Conservation (phyloP, 2,888 invertebrate genomes). For the Andrena trimmerana region DNA sequence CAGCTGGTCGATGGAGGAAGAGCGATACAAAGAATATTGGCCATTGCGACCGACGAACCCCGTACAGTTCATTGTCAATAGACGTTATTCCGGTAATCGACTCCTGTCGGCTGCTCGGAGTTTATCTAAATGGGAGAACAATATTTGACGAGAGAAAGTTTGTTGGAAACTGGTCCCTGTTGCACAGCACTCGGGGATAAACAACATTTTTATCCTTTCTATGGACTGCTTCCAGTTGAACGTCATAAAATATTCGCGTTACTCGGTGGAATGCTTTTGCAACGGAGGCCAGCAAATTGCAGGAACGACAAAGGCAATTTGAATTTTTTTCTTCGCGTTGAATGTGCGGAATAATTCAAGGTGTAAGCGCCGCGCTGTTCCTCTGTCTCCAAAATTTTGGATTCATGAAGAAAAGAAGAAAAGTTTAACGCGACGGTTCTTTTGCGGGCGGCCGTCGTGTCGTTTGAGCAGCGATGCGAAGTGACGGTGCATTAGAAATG, state of each 20-base stretch:
- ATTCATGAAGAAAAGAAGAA: not conserved
- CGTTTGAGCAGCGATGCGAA: conserved; percentile 27
- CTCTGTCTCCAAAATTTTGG: not conserved
- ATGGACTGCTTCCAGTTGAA: not conserved
- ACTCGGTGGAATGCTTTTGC: not conserved
- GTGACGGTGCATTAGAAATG: conserved; percentile 70
- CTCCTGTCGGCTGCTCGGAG: conserved; percentile 12
- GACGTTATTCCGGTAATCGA: conserved; percentile 10
- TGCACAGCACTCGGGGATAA: not conserved
- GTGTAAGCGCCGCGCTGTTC: not conserved
- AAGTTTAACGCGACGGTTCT: conserved; percentile 1
- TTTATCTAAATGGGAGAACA: conserved; percentile 26
- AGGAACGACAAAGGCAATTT: not conserved
- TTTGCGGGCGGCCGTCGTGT: conserved; percentile 13
- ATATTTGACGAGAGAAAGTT: conserved; percentile 30
- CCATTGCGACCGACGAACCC: conserved; percentile 38
- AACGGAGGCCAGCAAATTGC: not conserved
- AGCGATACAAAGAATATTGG: conserved; percentile 52
- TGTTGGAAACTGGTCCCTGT: not conserved
- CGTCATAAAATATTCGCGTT: not conserved
- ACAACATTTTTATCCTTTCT: conserved; percentile 1
- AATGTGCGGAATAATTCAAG: not conserved
- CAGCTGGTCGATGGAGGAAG: conserved; percentile 24
- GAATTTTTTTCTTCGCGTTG: not conserved
- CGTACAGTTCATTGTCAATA: conserved; percentile 43